Evolutionary conservation across 2,113 vertebrate species (phyloP).

Genomic region (Phoxinus phoxinus): DNA sequence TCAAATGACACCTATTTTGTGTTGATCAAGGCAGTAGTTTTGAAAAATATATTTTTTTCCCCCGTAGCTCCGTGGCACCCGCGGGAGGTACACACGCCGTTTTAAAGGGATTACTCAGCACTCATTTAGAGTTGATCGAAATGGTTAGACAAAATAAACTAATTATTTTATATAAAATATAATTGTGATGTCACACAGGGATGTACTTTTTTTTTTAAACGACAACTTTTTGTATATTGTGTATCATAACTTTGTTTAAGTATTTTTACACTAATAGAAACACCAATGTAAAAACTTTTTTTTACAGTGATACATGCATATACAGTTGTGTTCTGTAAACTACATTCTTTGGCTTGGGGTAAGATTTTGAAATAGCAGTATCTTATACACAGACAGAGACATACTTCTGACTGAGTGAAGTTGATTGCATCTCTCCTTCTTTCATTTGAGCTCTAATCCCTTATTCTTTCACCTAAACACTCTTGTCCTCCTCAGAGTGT

Average conservation of each 20-base stretch:
- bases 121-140: too few relatives aligned
- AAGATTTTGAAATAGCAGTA: not conserved
- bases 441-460: not conserved
- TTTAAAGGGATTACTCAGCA: too few relatives aligned
- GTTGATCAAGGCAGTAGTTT: too few relatives aligned
- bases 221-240: not conserved
- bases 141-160: too few relatives aligned
- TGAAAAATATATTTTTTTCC: too few relatives aligned
- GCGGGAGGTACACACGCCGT: too few relatives aligned
- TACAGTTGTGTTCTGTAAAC: not conserved
- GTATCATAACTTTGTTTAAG: not conserved
- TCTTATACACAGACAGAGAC: not conserved
- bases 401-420: not conserved
- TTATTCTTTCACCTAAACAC: not conserved
- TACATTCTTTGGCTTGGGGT: not conserved
- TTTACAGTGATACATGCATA: not conserved
- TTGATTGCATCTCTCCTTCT: not conserved
- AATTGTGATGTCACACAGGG: too few relatives aligned
- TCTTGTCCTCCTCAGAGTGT: not conserved
- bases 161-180: too few relatives aligned
- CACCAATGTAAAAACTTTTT: not conserved
- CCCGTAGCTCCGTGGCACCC: too few relatives aligned
- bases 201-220: too few relatives aligned
- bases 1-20: too few relatives aligned
- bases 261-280: not conserved